Evolutionary conservation across 2,888 invertebrate species (phyloP).

Genomic region (Orthosia gracilis): DNA sequence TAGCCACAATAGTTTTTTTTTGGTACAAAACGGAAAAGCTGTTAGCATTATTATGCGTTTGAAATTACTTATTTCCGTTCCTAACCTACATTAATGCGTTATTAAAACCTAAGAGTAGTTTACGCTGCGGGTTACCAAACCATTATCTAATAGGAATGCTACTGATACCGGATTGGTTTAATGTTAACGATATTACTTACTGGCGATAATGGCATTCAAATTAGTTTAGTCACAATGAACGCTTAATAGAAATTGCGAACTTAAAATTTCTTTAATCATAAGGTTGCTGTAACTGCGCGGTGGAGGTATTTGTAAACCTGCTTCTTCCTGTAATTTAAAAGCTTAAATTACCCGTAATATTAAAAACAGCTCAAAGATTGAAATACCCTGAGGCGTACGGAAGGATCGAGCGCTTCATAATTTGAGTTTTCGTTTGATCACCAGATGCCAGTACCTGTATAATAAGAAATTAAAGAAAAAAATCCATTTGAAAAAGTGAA

Average conservation of each 20-base stretch:
- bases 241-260: too few species aligned
- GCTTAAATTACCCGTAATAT: neutral
- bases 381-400: neutral
- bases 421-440: neutral
- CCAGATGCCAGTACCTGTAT: neutral
- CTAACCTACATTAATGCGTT: slow-evolving; percentile 7
- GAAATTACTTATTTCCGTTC: slow-evolving; percentile 12
- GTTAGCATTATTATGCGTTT: slow-evolving; percentile 20
- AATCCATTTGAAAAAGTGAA: neutral
- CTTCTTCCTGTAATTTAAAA: too few species aligned
- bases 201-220: neutral
- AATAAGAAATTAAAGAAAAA: neutral
- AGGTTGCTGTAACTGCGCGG: too few species aligned
- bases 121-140: slow-evolving; percentile 5
- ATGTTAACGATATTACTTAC: neutral
- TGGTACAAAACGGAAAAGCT: slow-evolving; percentile 12
- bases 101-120: slow-evolving; percentile 10
- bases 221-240: neutral
- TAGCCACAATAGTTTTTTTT: slow-evolving; percentile 19
- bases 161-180: neutral
- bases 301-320: too few species aligned
- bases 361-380: neutral
- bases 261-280: too few species aligned
- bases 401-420: slow-evolving; percentile 6
- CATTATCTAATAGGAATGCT: neutral